A percentile compares a stretch with the other conserved stretches of the same genome.
phyloP scores from a whole-genome alignment of 2,888 invertebrate species.

The Melanchra persicariae region DNA sequence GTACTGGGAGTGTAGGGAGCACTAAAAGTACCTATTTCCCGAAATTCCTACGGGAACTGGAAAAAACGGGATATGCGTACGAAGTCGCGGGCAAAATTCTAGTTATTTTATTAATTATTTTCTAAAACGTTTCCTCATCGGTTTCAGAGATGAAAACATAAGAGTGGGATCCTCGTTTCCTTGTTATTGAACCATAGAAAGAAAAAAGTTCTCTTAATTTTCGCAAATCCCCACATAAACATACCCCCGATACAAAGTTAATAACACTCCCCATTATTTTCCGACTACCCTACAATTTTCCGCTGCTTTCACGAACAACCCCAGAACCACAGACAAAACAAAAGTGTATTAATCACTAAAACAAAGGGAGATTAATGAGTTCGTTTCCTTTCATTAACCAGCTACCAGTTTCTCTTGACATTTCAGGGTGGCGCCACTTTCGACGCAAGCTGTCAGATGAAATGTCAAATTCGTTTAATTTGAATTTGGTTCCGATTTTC shows the following conservation, averaged over 20 bases:
- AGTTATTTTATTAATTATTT: too few species aligned
- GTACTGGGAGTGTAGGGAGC: too few species aligned
- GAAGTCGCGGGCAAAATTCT: too few species aligned
- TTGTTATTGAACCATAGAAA: background rate
- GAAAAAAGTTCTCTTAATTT: slow-evolving; percentile 17
- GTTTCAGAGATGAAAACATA: background rate
- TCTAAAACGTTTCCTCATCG: background rate
- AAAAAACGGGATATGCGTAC: too few species aligned
- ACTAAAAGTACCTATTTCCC: too few species aligned
- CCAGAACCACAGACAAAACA: slow-evolving; percentile 34
- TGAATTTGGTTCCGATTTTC: slow-evolving; percentile 18
- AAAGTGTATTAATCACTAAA: slow-evolving; percentile 57
- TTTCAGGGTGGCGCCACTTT: slow-evolving; percentile 30
- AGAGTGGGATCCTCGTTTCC: background rate
- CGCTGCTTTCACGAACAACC: slow-evolving; percentile 49
- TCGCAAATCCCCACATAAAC: slow-evolving; percentile 27
- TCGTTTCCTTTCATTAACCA: slow-evolving; percentile 39
- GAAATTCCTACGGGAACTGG: too few species aligned
- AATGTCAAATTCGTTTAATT: slow-evolving; percentile 29
- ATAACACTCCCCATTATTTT: slow-evolving; percentile 41
- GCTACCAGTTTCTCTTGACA: slow-evolving; percentile 24
- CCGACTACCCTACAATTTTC: slow-evolving; percentile 38
- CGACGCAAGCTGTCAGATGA: slow-evolving; percentile 31
- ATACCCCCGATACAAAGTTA: slow-evolving; percentile 34
- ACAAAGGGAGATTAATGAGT: slow-evolving; percentile 60